Conservation (phyloP, 2,113 vertebrate species). For the Dipodomys merriami region DNA sequence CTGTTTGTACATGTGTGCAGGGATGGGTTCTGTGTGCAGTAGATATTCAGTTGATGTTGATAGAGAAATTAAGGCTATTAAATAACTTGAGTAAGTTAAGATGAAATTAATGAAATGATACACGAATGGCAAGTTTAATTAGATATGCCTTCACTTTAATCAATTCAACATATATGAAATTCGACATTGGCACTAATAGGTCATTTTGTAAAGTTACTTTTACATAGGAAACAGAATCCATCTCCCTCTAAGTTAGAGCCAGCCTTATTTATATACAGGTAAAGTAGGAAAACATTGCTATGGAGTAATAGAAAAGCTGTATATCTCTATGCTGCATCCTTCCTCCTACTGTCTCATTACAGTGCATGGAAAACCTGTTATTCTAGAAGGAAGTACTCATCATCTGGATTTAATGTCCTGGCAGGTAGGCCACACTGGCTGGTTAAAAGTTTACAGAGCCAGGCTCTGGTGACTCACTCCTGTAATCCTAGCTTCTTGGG, state of each 20-base stretch:
- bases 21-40: background rate
- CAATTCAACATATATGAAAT: background rate
- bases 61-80: background rate
- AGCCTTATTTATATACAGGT: background rate
- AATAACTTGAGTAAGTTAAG: background rate
- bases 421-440: background rate
- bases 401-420: background rate
- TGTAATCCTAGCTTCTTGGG: no score
- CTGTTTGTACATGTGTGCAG: background rate
- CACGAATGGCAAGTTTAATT: background rate
- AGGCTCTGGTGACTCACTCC: no score
- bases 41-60: background rate
- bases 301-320: background rate
- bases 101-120: conserved; percentile 1
- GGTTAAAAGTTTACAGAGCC: background rate
- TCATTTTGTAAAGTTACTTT: background rate
- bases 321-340: background rate
- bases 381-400: background rate
- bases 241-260: background rate
- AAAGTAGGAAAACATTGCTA: background rate
- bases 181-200: background rate
- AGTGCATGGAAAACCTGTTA: background rate
- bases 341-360: background rate
- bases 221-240: background rate
- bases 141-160: conserved; percentile 17